Evolutionary conservation across 2,888 invertebrate genomes (phyloP).

Genomic region (Spodoptera littoralis): DNA sequence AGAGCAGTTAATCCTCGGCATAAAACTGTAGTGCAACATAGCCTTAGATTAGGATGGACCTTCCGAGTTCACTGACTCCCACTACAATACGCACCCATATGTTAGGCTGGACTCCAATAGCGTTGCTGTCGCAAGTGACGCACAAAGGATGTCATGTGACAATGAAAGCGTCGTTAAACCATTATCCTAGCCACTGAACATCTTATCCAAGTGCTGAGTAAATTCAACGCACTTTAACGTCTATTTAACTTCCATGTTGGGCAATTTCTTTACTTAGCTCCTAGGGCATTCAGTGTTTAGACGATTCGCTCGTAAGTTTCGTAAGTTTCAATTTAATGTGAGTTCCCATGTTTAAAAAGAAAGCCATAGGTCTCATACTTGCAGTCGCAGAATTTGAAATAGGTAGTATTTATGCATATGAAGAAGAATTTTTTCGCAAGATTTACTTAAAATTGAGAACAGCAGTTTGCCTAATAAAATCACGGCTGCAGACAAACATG

Average conservation of each 20-base stretch:
- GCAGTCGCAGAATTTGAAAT: no score
- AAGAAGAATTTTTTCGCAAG: no score
- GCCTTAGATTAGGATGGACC: neutral
- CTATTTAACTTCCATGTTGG: constrained; percentile 8
- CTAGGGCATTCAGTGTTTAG: no score
- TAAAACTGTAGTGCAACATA: constrained; percentile 4
- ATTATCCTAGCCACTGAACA: constrained; percentile 37
- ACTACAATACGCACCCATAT: constrained; percentile 20
- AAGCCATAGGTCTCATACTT: neutral
- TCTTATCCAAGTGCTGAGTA: constrained; percentile 34
- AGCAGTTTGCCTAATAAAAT: no score
- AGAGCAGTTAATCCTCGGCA: neutral
- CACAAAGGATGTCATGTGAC: constrained; percentile 51
- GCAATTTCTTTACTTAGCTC: constrained; percentile 1
- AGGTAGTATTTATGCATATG: no score
- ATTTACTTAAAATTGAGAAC: no score
- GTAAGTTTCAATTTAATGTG: constrained; percentile 1
- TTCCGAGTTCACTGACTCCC: constrained; percentile 6
- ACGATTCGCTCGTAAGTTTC: no score
- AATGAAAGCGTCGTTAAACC: constrained; percentile 43
- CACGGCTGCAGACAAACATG: no score
- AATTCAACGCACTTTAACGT: constrained; percentile 24
- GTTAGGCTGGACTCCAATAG: constrained; percentile 27
- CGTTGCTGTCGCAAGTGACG: constrained; percentile 20
- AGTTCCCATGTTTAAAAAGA: neutral